These are phyloP conservation scores for Mylabris sibirica DNA, from an alignment of 2,888 invertebrate species.

Conservation along the genomic window DNA sequence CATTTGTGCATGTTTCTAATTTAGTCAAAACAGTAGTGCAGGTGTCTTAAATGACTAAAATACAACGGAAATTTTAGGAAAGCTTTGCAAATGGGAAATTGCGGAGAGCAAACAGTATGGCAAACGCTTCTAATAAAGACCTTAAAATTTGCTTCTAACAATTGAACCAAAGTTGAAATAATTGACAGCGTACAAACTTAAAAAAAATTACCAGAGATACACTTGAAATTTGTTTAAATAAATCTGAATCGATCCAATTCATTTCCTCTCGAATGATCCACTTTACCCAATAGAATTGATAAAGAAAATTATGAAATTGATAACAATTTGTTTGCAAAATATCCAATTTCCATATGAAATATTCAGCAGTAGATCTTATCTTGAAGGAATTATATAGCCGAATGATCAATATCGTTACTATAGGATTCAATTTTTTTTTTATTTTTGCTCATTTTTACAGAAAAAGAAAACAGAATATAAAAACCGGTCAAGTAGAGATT, in stretches of 20 bases:
- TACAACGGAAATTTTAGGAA: background rate
- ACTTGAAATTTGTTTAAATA: background rate
- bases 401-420: background rate
- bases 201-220: background rate
- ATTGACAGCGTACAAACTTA: too few relatives aligned
- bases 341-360: slow-evolving; percentile 2
- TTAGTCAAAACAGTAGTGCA: background rate
- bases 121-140: background rate
- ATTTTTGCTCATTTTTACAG: background rate
- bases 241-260: background rate
- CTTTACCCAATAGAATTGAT: background rate
- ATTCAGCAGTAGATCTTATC: background rate
- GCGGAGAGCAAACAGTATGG: background rate
- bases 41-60: background rate
- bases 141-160: background rate
- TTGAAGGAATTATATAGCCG: background rate
- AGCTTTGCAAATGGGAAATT: background rate
- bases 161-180: too few relatives aligned
- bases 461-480: too few relatives aligned
- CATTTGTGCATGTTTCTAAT: background rate
- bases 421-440: background rate
- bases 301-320: slow-evolving; percentile 1
- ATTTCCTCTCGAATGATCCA: background rate
- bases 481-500: background rate
- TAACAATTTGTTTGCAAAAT: background rate